phyloP scores from a whole-genome alignment of 2,113 vertebrate genomes.

The Heterocephalus glaber region DNA sequence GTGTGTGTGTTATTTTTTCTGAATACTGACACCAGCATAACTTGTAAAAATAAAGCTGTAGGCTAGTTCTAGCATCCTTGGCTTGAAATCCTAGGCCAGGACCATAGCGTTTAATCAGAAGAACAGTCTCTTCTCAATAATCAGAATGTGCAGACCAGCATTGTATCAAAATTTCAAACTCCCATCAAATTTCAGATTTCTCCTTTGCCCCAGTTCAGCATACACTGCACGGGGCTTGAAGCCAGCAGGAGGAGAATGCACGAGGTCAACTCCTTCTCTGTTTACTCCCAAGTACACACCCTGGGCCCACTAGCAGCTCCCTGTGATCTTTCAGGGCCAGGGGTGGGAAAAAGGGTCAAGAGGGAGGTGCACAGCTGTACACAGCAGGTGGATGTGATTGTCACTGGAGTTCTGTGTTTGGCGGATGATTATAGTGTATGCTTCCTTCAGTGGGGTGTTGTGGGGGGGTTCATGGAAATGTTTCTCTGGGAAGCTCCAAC shows the following conservation, averaged over 20 bases:
- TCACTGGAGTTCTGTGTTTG: neutral
- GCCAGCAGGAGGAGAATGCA: neutral
- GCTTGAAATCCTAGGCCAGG: neutral
- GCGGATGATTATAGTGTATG: neutral
- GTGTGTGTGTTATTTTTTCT: neutral
- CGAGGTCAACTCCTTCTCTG: neutral
- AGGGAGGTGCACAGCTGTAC: neutral
- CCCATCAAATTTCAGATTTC: neutral
- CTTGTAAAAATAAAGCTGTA: neutral
- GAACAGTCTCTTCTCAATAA: neutral
- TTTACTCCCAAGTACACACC: neutral
- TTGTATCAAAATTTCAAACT: neutral
- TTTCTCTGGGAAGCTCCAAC: neutral
- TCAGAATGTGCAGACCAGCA: neutral
- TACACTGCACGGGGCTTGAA: neutral
- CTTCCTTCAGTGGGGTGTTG: neutral
- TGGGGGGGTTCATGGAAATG: neutral
- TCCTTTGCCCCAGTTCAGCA: neutral
- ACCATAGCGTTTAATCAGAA: neutral
- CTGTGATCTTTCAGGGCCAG: neutral
- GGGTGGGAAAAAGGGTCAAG: neutral
- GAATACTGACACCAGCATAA: neutral
- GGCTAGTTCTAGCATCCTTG: neutral
- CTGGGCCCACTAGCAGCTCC: neutral
- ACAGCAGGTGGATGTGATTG: neutral